Base-by-base conservation (phyloP, 2,888 invertebrate genomes). In the Globia sparganii region DNA sequence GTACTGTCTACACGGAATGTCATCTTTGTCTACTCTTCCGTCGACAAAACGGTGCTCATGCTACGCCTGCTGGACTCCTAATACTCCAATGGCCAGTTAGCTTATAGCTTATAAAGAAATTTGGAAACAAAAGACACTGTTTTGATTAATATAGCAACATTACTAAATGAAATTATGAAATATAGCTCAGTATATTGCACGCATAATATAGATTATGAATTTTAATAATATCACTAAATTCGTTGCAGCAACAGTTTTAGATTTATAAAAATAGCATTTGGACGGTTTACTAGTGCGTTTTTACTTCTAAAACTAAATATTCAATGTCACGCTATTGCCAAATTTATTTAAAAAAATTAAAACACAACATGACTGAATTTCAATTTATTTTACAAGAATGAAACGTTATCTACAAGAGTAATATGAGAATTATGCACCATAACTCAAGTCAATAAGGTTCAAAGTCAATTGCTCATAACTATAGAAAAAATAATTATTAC, bases 401-500 rank as follows among this genome's bases (percentile, higher is more conserved):
- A 40, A 40, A n/a, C 4, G 8, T 4, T 28, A 28, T 28, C 11
- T 5, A 40, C 5, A 43, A 13, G 28, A 65, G 5, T 5, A 11
- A 28, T 65, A 21, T 28, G 46, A 46, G 13, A 8, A 46, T 25
- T 46, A 46, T 25, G 31, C 18, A 69, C 18, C 6, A 25, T 25
- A 31, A 40, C 6, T 40, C 6, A 68, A 53, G 15, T 15, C 31
- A 6, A 43, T 13, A 34, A 58, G 31, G 21, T 21, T 31, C 13
- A 40, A 37, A 40, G 49, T 40, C 25, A 49, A 31, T 8, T 61
- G 4, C 21, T 18, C 2, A 13, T 4, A 46, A 40, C 1, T 28
- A 43, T 40, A 18, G 2, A 37, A 56, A 65, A 49, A 46, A 62
- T n/a, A 34, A 11, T 61, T 1, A 34, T 25, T 61, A 87, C 88